phyloP scores from a whole-genome alignment of 2,113 vertebrate genomes.

The Albula goreensis region DNA sequence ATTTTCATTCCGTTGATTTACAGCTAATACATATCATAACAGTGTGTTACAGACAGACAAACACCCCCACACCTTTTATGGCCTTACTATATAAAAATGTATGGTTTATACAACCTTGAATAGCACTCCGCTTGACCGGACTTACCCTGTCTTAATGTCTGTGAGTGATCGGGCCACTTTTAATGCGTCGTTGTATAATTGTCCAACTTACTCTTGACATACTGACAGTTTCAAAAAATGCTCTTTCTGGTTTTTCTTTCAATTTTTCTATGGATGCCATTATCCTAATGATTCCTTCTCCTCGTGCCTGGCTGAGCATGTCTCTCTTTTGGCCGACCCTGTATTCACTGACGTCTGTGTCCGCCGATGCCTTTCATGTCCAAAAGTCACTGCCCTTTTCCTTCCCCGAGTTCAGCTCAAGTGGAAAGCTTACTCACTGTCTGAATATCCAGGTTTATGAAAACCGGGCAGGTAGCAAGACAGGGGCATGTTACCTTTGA shows the following conservation, averaged over 20 bases:
- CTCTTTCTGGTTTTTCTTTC: not conserved
- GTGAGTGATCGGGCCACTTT: not conserved
- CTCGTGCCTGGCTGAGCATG: not conserved
- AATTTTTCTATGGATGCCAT: not conserved
- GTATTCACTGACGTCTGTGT: not conserved
- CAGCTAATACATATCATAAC: too few species aligned
- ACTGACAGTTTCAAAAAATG: not conserved
- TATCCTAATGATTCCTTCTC: not conserved
- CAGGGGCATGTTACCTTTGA: not conserved
- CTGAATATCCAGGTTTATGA: not conserved
- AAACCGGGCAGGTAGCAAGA: not conserved
- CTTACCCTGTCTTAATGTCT: too few species aligned
- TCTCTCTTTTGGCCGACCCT: not conserved
- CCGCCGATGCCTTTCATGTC: not conserved
- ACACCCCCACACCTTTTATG: too few species aligned
- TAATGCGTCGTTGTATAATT: not conserved
- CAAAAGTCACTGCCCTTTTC: not conserved
- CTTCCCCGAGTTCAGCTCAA: not conserved
- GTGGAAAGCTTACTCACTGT: not conserved
- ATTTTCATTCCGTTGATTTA: too few species aligned
- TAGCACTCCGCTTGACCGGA: too few species aligned
- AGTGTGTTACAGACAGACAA: too few species aligned
- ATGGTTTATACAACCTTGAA: too few species aligned
- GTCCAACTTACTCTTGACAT: not conserved
- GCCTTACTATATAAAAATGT: too few species aligned